Evolutionary conservation across 2,888 invertebrate genomes (phyloP).

Genomic region (Eupeodes luniger): DNA sequence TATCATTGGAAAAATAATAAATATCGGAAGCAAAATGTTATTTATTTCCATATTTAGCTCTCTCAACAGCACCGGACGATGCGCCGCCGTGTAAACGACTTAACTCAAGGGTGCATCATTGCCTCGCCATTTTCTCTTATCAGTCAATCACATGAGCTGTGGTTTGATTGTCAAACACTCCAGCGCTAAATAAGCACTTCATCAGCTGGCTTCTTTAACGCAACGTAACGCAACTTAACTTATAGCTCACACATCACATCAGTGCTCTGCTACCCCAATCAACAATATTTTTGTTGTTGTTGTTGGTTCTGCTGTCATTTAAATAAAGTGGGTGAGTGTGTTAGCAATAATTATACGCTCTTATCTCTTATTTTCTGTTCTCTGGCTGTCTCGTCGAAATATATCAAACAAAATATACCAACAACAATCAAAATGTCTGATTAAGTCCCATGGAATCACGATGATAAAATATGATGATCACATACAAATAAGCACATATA

Average conservation of each 20-base stretch:
- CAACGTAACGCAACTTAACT: too few species aligned
- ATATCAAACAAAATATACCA: slow-evolving; percentile 38
- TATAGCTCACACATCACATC: too few species aligned
- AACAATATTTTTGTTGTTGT: background rate
- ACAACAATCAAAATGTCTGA: slow-evolving; percentile 46
- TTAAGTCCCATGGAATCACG: slow-evolving; percentile 44
- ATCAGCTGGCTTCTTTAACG: slow-evolving; percentile 19
- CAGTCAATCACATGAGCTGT: slow-evolving; percentile 15
- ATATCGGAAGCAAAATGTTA: slow-evolving; percentile 6
- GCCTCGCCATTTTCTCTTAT: background rate
- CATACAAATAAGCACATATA: background rate
- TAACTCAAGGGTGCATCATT: slow-evolving; percentile 59
- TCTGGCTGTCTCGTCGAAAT: slow-evolving; percentile 30
- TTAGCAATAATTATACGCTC: slow-evolving; percentile 56
- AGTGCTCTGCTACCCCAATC: slow-evolving; percentile 49
- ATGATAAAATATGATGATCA: slow-evolving; percentile 44
- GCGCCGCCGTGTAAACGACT: slow-evolving; percentile 14
- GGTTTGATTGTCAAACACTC: slow-evolving; percentile 28
- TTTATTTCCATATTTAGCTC: background rate
- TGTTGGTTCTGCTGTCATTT: slow-evolving; percentile 42
- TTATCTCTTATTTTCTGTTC: slow-evolving; percentile 47
- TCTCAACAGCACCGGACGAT: background rate
- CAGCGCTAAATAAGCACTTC: background rate
- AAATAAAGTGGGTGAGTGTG: slow-evolving; percentile 70
- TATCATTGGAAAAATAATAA: background rate